Evolutionary conservation across 2,797 vertebrate species (phyloP), one percentile per base, ranked within the genome.

Genomic region (Hipposideros larvatus): DNA sequence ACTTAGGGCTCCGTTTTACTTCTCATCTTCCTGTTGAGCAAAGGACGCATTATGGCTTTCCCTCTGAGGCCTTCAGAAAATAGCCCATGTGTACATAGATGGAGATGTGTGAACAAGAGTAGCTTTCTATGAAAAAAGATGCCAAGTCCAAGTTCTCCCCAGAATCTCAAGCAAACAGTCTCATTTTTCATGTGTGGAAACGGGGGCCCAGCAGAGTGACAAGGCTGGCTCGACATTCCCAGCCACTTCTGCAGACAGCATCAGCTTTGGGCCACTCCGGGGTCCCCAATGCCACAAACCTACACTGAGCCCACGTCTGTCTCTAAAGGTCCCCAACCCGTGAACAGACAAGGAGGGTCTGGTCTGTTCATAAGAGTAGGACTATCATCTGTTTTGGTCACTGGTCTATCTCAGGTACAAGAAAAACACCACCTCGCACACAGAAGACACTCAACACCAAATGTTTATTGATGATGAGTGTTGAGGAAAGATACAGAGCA

Each of bases 201-300:
- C 6, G 1, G 7, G 41, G 11, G 2, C 53, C 51, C 15, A 28
- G 43, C 0, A 3, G 15, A 2, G 7, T 21, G 26, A 43, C 26
- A 6, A 18, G 24, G 43, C 21, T 51, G 8, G 14, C 15, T 15
- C n/a, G 5, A 13, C 3, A 11, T 8, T 3, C 26, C n/a, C 0
- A 0, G 14, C 11, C n/a, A 41, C 59, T 21, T n/a, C 11, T 4
- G 13, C 37, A 22, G 48, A 46, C 22, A 21, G 11, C 8, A 11
- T 16, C 16, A 9, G 53, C 4, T 26, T 2, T 22, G 48, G 46
- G 16, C 13, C 3, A 8, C n/a, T n/a, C 31, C 11, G 2, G 51
- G 16, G 3, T 28, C 2, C 37, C 13, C 2, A 11, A 1, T 26
- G 53, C n/a, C n/a, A 37, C 9, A 26, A 10, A 28, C 4, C 9